Base-by-base conservation (phyloP, 2,888 invertebrate genomes). In the Drepanosiphum platanoidis region DNA sequence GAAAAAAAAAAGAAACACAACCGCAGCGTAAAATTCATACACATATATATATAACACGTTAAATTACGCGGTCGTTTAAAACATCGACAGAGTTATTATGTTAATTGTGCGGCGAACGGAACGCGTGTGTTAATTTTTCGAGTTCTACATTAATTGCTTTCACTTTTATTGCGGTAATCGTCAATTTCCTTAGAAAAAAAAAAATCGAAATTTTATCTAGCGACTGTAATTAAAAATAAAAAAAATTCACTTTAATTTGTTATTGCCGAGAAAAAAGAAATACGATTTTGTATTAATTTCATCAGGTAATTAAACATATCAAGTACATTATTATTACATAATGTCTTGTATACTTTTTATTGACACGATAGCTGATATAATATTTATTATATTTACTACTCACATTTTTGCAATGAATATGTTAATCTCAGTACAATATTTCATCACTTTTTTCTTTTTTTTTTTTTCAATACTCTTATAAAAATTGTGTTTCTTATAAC, bases 121-220 rank as follows among this genome's bases (percentile, higher is more conserved):
- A 46, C 32, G 2, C 42, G n/a, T 27, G 13, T 79, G 68, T 68
- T 68, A 18, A 68, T 79, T 79, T 79, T 68, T 46, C n/a, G n/a
- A 68, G 79, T 68, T 46, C 46, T 27, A 66, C 64, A 64, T 78
- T 64, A 64, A 68, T 68, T 68, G 68, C 68, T 79, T 79, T 79
- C 79, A 68, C 68, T 68, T 68, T 66, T 46, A 68, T 46, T 32
- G 68, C 30, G 30, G 13, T 13, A 27, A 30, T 30, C 11, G 9
- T 32, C 34, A 27, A 46, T 68, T 68, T 79, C 9, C 32, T 42
- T 22, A 64, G 22, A 64, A 61, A 61, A 5, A 27, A n/a, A n/a
- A n/a, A n/a, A n/a, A n/a, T n/a, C n/a, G n/a, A n/a, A n/a, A n/a
- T n/a, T n/a, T n/a, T n/a, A n/a, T n/a, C n/a, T n/a, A n/a, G n/a